Evolutionary conservation across 2,888 invertebrate genomes (phyloP), one percentile per base, ranked within the genome.

Genomic region (Chironomus riparius): DNA sequence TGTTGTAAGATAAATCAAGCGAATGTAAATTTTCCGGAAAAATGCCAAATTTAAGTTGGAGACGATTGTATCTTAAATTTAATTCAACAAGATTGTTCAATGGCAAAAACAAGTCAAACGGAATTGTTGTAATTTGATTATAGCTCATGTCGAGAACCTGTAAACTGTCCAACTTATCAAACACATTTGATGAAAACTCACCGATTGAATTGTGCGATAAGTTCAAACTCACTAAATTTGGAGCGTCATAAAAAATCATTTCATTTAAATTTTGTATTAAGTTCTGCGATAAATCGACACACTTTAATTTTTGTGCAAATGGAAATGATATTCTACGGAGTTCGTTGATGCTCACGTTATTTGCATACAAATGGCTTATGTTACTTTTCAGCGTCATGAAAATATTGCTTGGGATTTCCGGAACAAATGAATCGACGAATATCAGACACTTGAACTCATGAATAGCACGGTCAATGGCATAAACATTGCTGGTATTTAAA

Each of bases 401-500:
- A 15, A 72, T 72, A n/a, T 50, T 62, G 12, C 38, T 72, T 15
- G 72, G 72, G 21, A 72, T 72, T 61, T 72, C 62, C 15, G 24
- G 50, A n/a, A 72, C 61, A 18, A 24, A 61, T 28, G 72, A 72
- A 0, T 72, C 38, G 12, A 18, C 28, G 18, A 72, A 62, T 61
- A 72, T 72, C 1, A 72, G 15, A 18, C 72, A 72, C 48, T 72
- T 72, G 38, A 62, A 72, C 13, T 72, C 72, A 62, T 72, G 72
- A 28, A 61, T 18, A n/a, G 28, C 13, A 21, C 72, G 24, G 18
- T 72, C 62, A n/a, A 72, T 24, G 10, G 28, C 12, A 38, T 50
- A 62, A 13, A 21, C 22, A 22, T 21, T 22, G 10, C 18, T 21
- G 50, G n/a, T 61, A 3, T 28, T 12, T 12, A 62, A 12, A 28